phyloP scores from a whole-genome alignment of 2,888 invertebrate species.

The Rhorus exstirpatorius region DNA sequence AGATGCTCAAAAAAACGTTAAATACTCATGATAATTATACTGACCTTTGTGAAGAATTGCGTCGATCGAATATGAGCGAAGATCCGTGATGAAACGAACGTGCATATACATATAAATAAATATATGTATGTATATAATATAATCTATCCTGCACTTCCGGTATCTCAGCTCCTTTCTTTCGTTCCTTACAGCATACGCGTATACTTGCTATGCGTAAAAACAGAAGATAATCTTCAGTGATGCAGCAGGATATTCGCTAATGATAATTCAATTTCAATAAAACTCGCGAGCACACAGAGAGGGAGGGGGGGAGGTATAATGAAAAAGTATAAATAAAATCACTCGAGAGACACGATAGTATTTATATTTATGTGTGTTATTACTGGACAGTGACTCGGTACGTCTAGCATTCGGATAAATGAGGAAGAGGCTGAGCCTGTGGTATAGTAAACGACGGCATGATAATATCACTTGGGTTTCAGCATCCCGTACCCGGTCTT shows the following conservation, averaged over 20 bases:
- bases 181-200: slow-evolving; percentile 15
- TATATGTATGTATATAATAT: slow-evolving; percentile 18
- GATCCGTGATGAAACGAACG: slow-evolving; percentile 41
- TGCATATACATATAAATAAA: slow-evolving; percentile 21
- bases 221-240: slow-evolving; percentile 43
- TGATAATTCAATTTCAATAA: slow-evolving; percentile 62
- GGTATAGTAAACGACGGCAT: slow-evolving; percentile 62
- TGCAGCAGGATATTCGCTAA: slow-evolving; percentile 59
- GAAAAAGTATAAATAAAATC: slow-evolving; percentile 36
- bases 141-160: slow-evolving; percentile 59
- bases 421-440: slow-evolving; percentile 60
- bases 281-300: slow-evolving; percentile 30
- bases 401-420: slow-evolving; percentile 57
- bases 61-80: slow-evolving; percentile 29
- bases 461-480: slow-evolving; percentile 67
- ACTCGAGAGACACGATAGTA: slow-evolving; percentile 31
- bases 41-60: slow-evolving; percentile 52
- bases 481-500: slow-evolving; percentile 60
- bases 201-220: background rate
- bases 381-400: slow-evolving; percentile 48
- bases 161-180: slow-evolving; percentile 26
- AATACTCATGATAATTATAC: slow-evolving; percentile 19
- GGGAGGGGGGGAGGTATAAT: background rate
- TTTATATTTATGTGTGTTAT: slow-evolving; percentile 26
- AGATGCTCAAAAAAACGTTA: background rate